phyloP scores from a whole-genome alignment of 2,888 invertebrate species.

The Cosmopolites sordidus region DNA sequence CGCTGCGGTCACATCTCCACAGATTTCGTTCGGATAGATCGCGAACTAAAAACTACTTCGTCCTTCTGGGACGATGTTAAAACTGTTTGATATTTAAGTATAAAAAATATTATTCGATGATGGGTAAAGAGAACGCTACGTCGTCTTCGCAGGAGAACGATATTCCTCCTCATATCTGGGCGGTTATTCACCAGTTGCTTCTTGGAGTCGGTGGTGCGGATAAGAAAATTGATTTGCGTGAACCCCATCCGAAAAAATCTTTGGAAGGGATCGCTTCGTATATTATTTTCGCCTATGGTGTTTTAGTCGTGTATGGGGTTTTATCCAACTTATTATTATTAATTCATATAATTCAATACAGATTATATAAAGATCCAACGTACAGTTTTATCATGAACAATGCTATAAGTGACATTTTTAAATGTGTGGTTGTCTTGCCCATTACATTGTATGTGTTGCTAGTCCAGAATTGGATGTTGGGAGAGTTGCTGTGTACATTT shows the following conservation, averaged over 20 bases:
- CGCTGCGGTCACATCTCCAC: too few relatives aligned
- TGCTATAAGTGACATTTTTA: slow-evolving; percentile 62
- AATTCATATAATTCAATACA: slow-evolving; percentile 51
- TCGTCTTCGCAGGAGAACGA: background rate
- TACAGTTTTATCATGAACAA: slow-evolving; percentile 64
- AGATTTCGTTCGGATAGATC: too few relatives aligned
- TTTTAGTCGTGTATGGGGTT: slow-evolving; percentile 56
- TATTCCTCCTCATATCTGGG: slow-evolving; percentile 39
- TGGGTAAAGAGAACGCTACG: slow-evolving; percentile 3
- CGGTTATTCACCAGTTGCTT: slow-evolving; percentile 38
- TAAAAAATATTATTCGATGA: background rate
- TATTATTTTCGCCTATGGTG: slow-evolving; percentile 59
- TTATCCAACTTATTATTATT: slow-evolving; percentile 58
- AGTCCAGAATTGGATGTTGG: slow-evolving; percentile 69
- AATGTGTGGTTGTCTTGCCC: slow-evolving; percentile 64
- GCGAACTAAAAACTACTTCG: too few relatives aligned
- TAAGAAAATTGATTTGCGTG: slow-evolving; percentile 51
- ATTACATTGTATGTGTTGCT: slow-evolving; percentile 63
- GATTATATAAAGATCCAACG: slow-evolving; percentile 60
- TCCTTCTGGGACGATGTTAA: too few relatives aligned
- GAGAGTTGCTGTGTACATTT: slow-evolving; percentile 66
- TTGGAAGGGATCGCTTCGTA: slow-evolving; percentile 56
- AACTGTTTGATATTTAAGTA: background rate
- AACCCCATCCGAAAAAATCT: slow-evolving; percentile 58
- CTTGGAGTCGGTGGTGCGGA: slow-evolving; percentile 39